Base-by-base conservation (phyloP, 2,113 vertebrate genomes). In the Atlantisia rogersi region DNA sequence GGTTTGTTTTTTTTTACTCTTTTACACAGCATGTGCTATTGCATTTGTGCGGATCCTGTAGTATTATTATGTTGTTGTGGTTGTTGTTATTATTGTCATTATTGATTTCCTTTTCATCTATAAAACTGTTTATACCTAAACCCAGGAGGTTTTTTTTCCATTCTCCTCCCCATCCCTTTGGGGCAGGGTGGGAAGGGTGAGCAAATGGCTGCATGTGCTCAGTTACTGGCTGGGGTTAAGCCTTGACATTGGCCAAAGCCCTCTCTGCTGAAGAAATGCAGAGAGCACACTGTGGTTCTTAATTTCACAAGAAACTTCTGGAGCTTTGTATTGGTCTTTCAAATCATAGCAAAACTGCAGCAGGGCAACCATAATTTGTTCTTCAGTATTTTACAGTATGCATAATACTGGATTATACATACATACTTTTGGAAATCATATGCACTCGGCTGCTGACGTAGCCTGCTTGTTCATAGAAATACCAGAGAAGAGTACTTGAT, bases 381-480 rank as follows among this genome's bases (percentile, higher is more conserved):
- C 42, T 60, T 90, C 37, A 75, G 5, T 12, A 46, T 84, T 91
- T 95, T 79, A 37, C 24, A 39, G 44, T 74, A 52, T 68, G 48
- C 48, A 22, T 84, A 64, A n/a, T 68, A 37, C 11, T 44, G 40
- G n/a, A 44, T 24, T 78, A 65, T 26, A 22, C 7, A 8, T 82
- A 10, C 3, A 31, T 78, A 56, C 60, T 94, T 94, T 91, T 90
- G 15, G 25, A 84, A 91, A 70, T 63, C 76, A 31, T 39, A 68
- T 48, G 21, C 13, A 64, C 39, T 92, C 82, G 55, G 42, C 77
- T 92, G 89, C 68, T 35, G 20, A 94, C 95, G 81, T 81, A 86
- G 39, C 70, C 73, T 58, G 59, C 88, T 92, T 91, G 60, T 84
- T 94, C 92, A 94, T 50, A 82, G 73, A 95, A 96, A 92, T 89